These are phyloP conservation scores for Barbus barbus DNA, from an alignment of 2,113 vertebrate species.

Conservation along the genomic window DNA sequence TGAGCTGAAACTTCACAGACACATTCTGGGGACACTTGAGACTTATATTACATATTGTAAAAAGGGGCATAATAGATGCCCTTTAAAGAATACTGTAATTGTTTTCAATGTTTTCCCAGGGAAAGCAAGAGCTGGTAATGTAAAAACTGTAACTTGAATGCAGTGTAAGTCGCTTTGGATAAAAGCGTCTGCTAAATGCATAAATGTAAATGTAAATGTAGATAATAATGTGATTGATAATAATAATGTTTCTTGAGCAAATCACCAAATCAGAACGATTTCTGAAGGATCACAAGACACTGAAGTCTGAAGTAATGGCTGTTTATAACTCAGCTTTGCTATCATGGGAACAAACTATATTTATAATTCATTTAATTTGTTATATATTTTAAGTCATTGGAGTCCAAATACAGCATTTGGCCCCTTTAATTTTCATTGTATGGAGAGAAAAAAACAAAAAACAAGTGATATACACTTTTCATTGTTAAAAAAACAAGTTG, in stretches of 20 bases:
- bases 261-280: background rate
- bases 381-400: background rate
- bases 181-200: too few relatives aligned
- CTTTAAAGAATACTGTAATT: too few relatives aligned
- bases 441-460: background rate
- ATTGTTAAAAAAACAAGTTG: background rate
- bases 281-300: background rate
- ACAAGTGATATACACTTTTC: background rate
- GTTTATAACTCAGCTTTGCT: background rate
- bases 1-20: too few relatives aligned
- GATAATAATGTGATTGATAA: background rate
- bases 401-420: background rate
- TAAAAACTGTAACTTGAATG: too few relatives aligned
- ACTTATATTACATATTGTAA: too few relatives aligned
- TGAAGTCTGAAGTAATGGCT: background rate
- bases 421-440: background rate
- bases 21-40: too few relatives aligned
- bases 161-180: too few relatives aligned
- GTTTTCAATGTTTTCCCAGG: too few relatives aligned
- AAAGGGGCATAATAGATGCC: too few relatives aligned
- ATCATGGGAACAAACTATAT: background rate
- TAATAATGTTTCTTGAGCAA: background rate
- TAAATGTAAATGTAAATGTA: too few relatives aligned
- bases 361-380: too few relatives aligned
- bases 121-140: too few relatives aligned